phyloP scores from a whole-genome alignment of 2,888 invertebrate genomes.

The Hydraecia micacea region DNA sequence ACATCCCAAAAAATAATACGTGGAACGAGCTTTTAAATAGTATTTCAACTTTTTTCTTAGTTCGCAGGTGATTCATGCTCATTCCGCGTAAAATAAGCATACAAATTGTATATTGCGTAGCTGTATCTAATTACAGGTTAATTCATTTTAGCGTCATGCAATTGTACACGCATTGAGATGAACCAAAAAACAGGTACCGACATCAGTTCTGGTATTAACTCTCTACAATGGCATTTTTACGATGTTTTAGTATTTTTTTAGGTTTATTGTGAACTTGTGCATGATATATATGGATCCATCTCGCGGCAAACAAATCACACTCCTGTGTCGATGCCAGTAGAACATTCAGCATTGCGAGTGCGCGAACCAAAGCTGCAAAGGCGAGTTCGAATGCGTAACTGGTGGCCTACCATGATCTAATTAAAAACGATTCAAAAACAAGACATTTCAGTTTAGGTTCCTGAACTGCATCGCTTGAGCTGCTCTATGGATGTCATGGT shows the following conservation, averaged over 20 bases:
- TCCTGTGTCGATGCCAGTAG: too few species aligned
- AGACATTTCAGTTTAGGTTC: too few species aligned
- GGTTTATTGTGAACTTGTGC: neutral
- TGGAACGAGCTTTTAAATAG: neutral
- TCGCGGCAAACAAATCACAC: too few species aligned
- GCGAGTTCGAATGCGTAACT: too few species aligned
- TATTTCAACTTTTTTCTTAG: conserved; percentile 10
- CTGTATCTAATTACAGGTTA: conserved; percentile 32
- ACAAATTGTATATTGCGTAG: conserved; percentile 42
- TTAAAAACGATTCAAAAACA: too few species aligned
- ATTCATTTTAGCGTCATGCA: conserved; percentile 20
- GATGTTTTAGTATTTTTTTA: neutral
- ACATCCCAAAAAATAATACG: neutral
- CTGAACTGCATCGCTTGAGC: too few species aligned
- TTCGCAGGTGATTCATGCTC: neutral
- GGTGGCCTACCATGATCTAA: too few species aligned
- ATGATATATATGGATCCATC: too few species aligned
- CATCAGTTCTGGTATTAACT: conserved; percentile 8
- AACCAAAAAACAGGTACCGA: conserved; percentile 14
- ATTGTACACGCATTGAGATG: conserved; percentile 24
- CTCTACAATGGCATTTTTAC: neutral
- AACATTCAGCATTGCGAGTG: too few species aligned
- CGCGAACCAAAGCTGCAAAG: too few species aligned
- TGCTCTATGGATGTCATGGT: too few species aligned
- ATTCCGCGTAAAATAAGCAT: conserved; percentile 40